These are phyloP conservation scores for Pteruthius melanotis DNA, from an alignment of 2,113 vertebrate species.

Conservation along the genomic window DNA sequence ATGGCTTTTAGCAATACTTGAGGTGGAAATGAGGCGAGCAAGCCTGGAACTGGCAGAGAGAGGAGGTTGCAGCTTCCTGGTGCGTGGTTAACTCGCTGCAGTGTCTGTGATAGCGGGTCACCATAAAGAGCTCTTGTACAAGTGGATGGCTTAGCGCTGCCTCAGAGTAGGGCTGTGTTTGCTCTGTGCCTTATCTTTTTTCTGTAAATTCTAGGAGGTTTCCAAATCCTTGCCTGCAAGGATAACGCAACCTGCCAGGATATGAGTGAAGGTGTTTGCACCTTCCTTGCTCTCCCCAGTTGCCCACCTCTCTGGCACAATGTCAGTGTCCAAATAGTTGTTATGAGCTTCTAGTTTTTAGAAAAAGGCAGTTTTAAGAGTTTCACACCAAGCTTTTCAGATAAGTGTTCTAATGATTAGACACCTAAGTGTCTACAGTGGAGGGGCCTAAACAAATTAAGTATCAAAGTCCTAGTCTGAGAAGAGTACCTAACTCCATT, in stretches of 20 bases:
- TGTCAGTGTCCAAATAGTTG: not conserved
- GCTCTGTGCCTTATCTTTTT: not conserved
- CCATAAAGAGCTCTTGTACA: not conserved
- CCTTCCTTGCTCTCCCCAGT: rapidly evolving
- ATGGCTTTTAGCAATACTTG: not conserved
- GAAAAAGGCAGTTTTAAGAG: not conserved
- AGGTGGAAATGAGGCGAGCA: not conserved
- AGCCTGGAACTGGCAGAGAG: not conserved
- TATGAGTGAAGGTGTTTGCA: not conserved
- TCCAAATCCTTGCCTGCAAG: not conserved
- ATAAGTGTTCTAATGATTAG: not conserved
- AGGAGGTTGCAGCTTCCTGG: not conserved
- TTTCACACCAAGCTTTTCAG: not conserved
- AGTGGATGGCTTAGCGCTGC: not conserved
- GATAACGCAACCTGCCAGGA: not conserved
- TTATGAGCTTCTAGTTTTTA: not conserved
- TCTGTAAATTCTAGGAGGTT: not conserved
- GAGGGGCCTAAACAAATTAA: not conserved
- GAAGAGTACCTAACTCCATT: not conserved
- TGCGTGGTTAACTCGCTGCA: not conserved
- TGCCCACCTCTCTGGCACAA: rapidly evolving
- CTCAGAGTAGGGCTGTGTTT: not conserved
- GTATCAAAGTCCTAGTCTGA: not conserved
- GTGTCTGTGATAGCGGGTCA: not conserved
- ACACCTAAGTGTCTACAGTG: not conserved